Evolutionary conservation across 2,888 invertebrate genomes (phyloP), one percentile per base, ranked within the genome.

Genomic region (Limnephilus marmoratus): DNA sequence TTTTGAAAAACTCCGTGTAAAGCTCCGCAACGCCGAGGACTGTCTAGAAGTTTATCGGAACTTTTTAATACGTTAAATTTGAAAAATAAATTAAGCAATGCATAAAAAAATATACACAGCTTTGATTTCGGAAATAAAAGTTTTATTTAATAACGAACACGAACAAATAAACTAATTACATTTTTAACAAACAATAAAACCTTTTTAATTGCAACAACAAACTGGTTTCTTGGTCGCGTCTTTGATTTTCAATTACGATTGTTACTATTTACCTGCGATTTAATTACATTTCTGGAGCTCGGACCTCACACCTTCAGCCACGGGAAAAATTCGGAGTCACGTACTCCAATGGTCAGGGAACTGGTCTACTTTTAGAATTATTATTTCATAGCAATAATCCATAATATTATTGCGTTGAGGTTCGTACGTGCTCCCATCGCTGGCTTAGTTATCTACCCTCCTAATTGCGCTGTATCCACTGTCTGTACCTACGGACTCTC

Each of bases 341-440:
- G 83, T 83, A 24, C 83, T 83, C 49, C 5, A 24, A 24, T 86
- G 29, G 45, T 37, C 37, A 24, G 80, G 29, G 88, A 53, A 31
- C 34, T 37, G 88, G 34, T 88, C 88, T 34, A 91, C 68, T 9
- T n/a, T 41, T 81, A 80, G 85, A 86, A 80, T 86, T 86, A 91
- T 91, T 85, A 68, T 68, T 91, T 86, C 85, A 86, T 85, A 86
- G 90, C 90, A 80, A 49, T 68, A 68, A n/a, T 68, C 68, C n/a
- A 68, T 68, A 68, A 68, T 68, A 68, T 68, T 68, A 68, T 24
- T 68, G 9, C 68, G n/a, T 24, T 68, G n/a, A 68, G 68, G 68
- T 68, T 24, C n/a, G 68, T 68, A 68, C 68, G 68, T 68, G 68
- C 68, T n/a, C 24, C 68, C 68, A 68, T 68, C 68, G 68, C 24